phyloP scores from a whole-genome alignment of 1,140 invertebrate species.

The Drosophila auraria region DNA sequence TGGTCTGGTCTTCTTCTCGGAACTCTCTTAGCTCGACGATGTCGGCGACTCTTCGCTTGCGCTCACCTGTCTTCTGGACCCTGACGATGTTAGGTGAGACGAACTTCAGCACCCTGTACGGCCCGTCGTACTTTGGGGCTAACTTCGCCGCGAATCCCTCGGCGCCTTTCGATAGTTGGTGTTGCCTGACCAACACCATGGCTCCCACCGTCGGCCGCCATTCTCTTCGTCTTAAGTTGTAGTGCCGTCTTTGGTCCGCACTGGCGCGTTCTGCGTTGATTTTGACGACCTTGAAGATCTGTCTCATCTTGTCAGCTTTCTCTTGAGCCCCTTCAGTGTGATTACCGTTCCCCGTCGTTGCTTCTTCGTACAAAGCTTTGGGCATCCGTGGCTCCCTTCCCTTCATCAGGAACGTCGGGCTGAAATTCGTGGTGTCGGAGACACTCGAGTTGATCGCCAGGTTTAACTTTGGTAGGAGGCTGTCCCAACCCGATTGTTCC shows the following conservation, averaged over 20 bases:
- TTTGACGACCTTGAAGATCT: neutral
- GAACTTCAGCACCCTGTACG: neutral
- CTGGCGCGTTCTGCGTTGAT: neutral
- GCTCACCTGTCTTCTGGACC: neutral
- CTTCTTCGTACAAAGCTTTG: too few relatives aligned
- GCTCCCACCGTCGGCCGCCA: neutral
- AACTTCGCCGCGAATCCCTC: neutral
- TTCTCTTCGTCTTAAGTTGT: neutral
- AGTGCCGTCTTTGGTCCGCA: neutral
- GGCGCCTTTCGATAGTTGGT: neutral
- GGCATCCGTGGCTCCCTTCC: too few relatives aligned
- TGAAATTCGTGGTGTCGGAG: too few relatives aligned
- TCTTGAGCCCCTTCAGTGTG: too few relatives aligned
- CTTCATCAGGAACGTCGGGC: too few relatives aligned
- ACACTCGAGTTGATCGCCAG: too few relatives aligned
- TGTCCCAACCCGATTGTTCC: too few relatives aligned
- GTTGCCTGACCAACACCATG: neutral
- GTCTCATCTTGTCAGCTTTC: neutral
- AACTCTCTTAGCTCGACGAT: neutral
- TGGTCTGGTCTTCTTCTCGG: neutral
- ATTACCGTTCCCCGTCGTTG: too few relatives aligned
- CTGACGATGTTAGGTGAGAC: neutral
- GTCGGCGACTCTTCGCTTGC: neutral
- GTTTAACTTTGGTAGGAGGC: too few relatives aligned
- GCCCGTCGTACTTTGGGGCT: neutral